Evolutionary conservation across 2,888 invertebrate species (phyloP).

Genomic region (Tridacna gigas): DNA sequence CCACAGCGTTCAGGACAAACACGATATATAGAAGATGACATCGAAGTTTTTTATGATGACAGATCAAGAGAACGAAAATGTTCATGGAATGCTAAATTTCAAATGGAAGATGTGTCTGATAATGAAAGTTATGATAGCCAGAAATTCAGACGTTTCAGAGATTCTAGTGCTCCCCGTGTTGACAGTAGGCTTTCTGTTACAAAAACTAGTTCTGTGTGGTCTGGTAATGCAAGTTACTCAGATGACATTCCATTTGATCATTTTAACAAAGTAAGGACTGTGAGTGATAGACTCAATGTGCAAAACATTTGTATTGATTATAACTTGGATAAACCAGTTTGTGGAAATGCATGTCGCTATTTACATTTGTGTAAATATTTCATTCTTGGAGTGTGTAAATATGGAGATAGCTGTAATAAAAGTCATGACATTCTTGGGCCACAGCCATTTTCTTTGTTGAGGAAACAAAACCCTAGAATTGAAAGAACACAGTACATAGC

Average conservation of each 20-base stretch:
- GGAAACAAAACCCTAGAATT: slow-evolving; percentile 21
- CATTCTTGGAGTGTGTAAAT: slow-evolving; percentile 37
- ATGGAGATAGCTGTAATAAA: slow-evolving; percentile 47
- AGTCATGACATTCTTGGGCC: slow-evolving; percentile 39
- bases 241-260: neutral
- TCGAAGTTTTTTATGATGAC: slow-evolving; percentile 26
- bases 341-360: slow-evolving; percentile 9
- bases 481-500: neutral
- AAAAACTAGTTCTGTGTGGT: neutral
- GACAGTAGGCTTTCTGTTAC: neutral
- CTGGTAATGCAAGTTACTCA: neutral
- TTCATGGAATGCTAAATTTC: neutral
- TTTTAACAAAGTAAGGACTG: neutral
- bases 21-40: slow-evolving; percentile 17
- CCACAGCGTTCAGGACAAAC: neutral
- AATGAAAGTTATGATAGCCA: slow-evolving; percentile 21
- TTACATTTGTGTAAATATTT: slow-evolving; percentile 53
- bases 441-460: slow-evolving; percentile 23
- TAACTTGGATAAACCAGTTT: slow-evolving; percentile 28
- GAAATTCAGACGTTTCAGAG: neutral
- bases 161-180: neutral
- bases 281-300: slow-evolving; percentile 20
- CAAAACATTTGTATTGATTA: slow-evolving; percentile 40
- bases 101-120: slow-evolving; percentile 22
- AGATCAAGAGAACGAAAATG: neutral